Conservation (phyloP, 2,113 vertebrate species). For the Gymnorhina tibicen region DNA sequence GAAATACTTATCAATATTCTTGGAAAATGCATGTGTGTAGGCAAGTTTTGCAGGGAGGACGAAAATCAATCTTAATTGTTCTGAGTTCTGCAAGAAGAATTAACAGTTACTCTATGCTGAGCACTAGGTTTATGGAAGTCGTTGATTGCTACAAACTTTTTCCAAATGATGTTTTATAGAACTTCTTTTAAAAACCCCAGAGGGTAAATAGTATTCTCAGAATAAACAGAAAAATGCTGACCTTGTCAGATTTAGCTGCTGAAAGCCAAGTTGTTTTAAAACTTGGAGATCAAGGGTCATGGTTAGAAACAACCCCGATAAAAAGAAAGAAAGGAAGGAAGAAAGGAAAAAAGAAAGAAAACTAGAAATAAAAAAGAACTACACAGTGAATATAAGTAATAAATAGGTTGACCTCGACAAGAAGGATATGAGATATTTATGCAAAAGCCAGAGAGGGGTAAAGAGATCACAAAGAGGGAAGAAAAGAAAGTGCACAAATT, state of each 20-base stretch:
- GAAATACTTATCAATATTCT: not conserved
- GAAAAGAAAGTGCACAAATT: constrained; percentile 38
- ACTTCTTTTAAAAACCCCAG: constrained; percentile 89
- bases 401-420: constrained; percentile 60
- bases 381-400: constrained; percentile 53
- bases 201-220: constrained; percentile 90
- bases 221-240: constrained; percentile 93
- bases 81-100: constrained; percentile 15
- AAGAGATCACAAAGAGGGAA: not conserved
- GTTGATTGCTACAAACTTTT: constrained; percentile 68
- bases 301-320: constrained; percentile 83
- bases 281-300: constrained; percentile 88
- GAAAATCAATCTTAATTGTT: not conserved
- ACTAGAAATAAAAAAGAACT: constrained; percentile 36
- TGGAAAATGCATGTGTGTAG: not conserved
- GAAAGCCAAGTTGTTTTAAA: constrained; percentile 90
- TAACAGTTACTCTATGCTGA: constrained; percentile 12
- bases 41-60: not conserved
- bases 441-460: constrained; percentile 19
- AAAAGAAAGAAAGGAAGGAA: constrained; percentile 63
- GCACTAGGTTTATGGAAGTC: constrained; percentile 39
- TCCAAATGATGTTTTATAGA: constrained; percentile 85
- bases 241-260: constrained; percentile 89
- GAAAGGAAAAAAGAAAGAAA: constrained; percentile 65
- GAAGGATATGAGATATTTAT: constrained; percentile 63